Base-by-base conservation (phyloP, 2,113 vertebrate genomes). In the Callocephalon fimbriatum region DNA sequence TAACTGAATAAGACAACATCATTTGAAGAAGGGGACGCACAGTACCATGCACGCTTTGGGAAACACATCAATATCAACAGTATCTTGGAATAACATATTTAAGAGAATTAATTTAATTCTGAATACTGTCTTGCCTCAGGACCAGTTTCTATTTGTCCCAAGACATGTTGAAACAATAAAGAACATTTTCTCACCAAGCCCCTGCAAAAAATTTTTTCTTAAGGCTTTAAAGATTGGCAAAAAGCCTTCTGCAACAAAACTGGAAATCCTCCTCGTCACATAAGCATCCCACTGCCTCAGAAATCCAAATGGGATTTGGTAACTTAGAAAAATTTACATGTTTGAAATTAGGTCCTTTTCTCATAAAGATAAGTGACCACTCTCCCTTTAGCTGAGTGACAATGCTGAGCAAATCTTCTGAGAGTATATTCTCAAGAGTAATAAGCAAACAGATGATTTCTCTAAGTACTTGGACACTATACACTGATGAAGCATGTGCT, bases 141-240 rank as follows among this genome's bases (percentile, higher is more conserved):
- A 94, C 25, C 83, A 84, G 86, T 95, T 97, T 88, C 76, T 89
- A 66, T 95, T 95, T 96, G 96, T 96, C 93, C 93, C 79, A 75
- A 91, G 91, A 97, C 94, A 95, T 82, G 96, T 96, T 95, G 96
- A 96, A 97, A 97, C 93, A 95, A 96, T 87, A 92, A 97, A 85
- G 88, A 96, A 97, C 97, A 94, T 92, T 96, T 96, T 97, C 91
- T 91, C 50, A 96, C 93, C 92, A 84, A 97, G 91, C 88, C 92
- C 73, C 86, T 94, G 83, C 76, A 96, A 95, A 96, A 96, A 94
- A 89, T 26, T 86, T 95, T 93, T 86, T 88, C 96, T 97, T 78
- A 91, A 94, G 96, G 91, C 88, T 95, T 93, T 29, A 75, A 84
- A 93, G 90, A 40, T 94, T 97, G 96, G 96, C 96, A 97, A 93